Percentiles rank a stretch among this genome's conserved stretches.
These are phyloP conservation scores for Macrotis lagotis DNA, from an alignment of 2,113 vertebrate genomes.

Conservation along the genomic window DNA sequence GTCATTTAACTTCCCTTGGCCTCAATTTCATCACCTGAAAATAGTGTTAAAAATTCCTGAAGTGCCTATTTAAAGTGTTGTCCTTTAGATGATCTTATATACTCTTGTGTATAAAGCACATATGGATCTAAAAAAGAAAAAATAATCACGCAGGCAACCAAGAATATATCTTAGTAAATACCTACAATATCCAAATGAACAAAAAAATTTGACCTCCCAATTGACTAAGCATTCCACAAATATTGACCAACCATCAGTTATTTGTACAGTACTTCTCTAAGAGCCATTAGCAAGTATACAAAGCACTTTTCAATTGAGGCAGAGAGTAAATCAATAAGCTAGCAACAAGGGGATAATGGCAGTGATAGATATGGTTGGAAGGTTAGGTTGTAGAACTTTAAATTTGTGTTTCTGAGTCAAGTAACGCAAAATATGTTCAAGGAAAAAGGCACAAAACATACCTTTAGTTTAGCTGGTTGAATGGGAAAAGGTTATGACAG, in stretches of 20 bases:
- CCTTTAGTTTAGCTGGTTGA: not conserved
- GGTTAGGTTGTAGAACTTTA: not conserved
- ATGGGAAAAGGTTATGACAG: not conserved
- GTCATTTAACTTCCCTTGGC: not conserved
- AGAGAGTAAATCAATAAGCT: not conserved
- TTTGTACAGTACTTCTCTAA: not conserved
- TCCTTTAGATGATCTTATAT: not conserved
- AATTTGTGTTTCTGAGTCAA: not conserved
- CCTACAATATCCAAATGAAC: not conserved
- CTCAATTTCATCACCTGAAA: not conserved
- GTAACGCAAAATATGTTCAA: not conserved
- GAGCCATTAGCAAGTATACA: not conserved
- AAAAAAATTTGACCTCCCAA: not conserved
- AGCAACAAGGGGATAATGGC: not conserved
- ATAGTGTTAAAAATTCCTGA: not conserved
- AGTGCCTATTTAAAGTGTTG: not conserved
- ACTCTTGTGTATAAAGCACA: not conserved
- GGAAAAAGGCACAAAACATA: not conserved
- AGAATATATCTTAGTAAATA: not conserved
- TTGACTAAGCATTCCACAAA: not conserved
- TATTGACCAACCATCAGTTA: not conserved
- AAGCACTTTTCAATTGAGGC: not conserved
- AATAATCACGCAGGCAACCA: not conserved
- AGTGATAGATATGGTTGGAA: not conserved
- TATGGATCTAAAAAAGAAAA: not conserved